Conservation (phyloP, 2,888 invertebrate genomes). For the Zaprionus obscuricornis region DNA sequence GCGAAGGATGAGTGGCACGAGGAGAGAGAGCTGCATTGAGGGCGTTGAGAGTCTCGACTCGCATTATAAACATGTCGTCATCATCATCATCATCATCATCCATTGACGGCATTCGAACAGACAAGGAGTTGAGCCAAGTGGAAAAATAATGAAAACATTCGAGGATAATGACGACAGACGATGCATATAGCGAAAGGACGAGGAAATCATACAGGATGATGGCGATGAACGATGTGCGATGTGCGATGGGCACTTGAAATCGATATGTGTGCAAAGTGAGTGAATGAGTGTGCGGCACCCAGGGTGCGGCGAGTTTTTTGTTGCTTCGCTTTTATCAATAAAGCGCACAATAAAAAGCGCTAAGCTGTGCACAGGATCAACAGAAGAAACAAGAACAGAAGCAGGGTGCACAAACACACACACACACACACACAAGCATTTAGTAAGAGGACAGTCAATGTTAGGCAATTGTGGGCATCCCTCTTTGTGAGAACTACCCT, state of each 20-base stretch:
- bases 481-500: too few species aligned
- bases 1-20: too few species aligned
- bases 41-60: conserved; percentile 42
- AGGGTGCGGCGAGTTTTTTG: too few species aligned
- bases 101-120: conserved; percentile 81
- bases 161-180: conserved; percentile 50
- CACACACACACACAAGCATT: too few species aligned
- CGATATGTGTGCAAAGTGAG: conserved; percentile 63
- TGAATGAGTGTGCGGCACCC: conserved; percentile 8
- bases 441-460: conserved; percentile 22
- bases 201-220: conserved; percentile 13
- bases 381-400: neutral
- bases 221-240: conserved; percentile 39
- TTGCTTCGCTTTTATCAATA: conserved; percentile 49
- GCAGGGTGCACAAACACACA: conserved; percentile 5
- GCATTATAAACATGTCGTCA: conserved; percentile 59
- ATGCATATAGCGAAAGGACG: too few species aligned
- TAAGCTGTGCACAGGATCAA: conserved; percentile 32
- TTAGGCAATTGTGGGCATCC: conserved; percentile 45
- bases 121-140: conserved; percentile 82
- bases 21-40: too few species aligned
- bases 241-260: conserved; percentile 69
- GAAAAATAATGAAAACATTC: conserved; percentile 83
- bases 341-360: conserved; percentile 53
- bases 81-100: too few species aligned